phyloP scores from a whole-genome alignment of 53 echinoderm and acorn worm species.

The Henricia sp. region DNA sequence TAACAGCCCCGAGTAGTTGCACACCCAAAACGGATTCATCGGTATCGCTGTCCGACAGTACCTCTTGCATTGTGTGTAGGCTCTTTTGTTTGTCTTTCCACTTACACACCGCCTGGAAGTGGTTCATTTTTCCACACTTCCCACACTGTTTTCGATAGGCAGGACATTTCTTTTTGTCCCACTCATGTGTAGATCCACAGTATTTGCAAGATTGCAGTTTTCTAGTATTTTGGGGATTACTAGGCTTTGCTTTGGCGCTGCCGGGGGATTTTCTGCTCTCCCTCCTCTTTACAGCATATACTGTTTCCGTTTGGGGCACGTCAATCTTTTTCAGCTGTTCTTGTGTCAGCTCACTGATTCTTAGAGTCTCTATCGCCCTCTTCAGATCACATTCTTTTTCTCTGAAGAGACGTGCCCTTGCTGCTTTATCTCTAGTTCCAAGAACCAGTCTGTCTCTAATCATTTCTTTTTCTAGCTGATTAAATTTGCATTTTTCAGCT shows the following conservation, averaged over 20 bases:
- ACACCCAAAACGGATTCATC: conserved; percentile 7
- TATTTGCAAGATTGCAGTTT: conserved; percentile 27
- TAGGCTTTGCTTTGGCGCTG: conserved; percentile 1
- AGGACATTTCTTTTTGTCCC: conserved; percentile 39
- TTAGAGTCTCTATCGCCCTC: conserved; percentile 31
- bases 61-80: background rate
- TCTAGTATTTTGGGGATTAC: background rate
- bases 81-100: background rate
- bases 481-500: conserved; percentile 53
- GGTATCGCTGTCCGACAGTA: background rate
- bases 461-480: conserved; percentile 47
- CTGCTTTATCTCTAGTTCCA: conserved; percentile 49
- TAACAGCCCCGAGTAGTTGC: too few relatives aligned
- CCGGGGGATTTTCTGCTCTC: background rate
- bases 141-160: conserved; percentile 46
- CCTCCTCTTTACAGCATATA: conserved; percentile 2
- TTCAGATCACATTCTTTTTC: conserved; percentile 39
- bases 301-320: conserved; percentile 13
- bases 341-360: conserved; percentile 49
- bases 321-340: conserved; percentile 34
- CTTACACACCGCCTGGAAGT: conserved; percentile 53
- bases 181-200: conserved; percentile 21
- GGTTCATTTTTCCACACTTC: conserved; percentile 34
- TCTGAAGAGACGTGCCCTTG: conserved; percentile 56
- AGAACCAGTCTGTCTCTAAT: conserved; percentile 51